Evolutionary conservation across 1,140 invertebrate species (phyloP), one percentile per base, ranked within the genome.

Genomic region (Apis cerana): DNA sequence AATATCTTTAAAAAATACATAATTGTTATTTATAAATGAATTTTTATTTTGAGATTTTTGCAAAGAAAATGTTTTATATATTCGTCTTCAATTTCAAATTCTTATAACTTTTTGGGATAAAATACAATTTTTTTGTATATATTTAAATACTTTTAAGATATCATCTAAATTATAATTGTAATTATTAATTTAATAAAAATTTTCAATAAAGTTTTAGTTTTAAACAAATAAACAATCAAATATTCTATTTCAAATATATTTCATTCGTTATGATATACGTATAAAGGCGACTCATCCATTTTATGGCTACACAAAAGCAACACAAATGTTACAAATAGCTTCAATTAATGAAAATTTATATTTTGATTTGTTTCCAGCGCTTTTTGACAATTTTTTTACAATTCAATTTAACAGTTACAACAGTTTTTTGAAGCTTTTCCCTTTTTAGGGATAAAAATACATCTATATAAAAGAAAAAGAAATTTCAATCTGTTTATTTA

Each of bases 311-410:
- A 0, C 3, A 1, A 10, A 15, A 27, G 27, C 48, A 9, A 12
- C 23, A 27, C 50, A 4, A 17, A 19, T 48, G 33, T 43, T 54
- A 71, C 69, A 56, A 71, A 50, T 50, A 8, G 23, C 23, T 54
- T 54, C 27, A 71, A 71, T 71, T 71, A 71, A 71, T 54, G 69
- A 71, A 48, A 56, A 71, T 71, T 27, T 56, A 54, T 71, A 33
- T 71, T 71, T 52, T 54, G 17, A 19, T 71, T 71, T 54, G 15
- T 54, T 71, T 21, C 15, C 12, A 13, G 69, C 23, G 12, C 7
- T 52, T 19, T 10, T 23, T 56, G 10, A 23, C 23, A 21, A 33
- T 64, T 17, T 33, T 54, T 56, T 71, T 33, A 5, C 50, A 21
- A 27, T 27, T 27, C 69, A 12, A n/a, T 27, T 19, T 33, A 71